These are phyloP conservation scores for Dendropsophus ebraccatus DNA, from an alignment of 2,113 vertebrate species.

Conservation along the genomic window DNA sequence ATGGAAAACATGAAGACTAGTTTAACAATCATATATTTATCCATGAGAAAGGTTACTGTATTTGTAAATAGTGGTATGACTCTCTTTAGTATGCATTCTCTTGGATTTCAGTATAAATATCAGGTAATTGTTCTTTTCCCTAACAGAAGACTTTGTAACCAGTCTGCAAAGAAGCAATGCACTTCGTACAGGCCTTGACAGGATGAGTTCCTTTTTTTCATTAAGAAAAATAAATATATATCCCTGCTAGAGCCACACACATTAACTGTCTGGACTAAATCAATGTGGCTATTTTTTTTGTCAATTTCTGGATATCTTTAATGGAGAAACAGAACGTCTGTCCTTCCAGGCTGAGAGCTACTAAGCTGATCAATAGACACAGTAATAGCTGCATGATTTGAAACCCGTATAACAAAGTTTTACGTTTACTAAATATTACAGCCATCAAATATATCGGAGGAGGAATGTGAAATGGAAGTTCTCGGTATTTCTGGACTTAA, in stretches of 20 bases:
- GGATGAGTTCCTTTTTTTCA: not conserved
- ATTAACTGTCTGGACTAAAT: constrained; percentile 73
- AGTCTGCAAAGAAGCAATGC: not conserved
- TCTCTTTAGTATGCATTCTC: not conserved
- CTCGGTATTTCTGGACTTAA: constrained; percentile 67
- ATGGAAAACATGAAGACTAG: too few species aligned
- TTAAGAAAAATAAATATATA: constrained; percentile 39
- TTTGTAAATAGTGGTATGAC: too few species aligned
- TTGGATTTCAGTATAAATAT: not conserved
- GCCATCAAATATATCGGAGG: constrained; percentile 74
- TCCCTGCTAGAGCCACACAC: constrained; percentile 42
- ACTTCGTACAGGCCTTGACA: not conserved
- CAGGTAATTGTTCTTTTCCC: not conserved
- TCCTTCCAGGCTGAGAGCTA: constrained; percentile 68
- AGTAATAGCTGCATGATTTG: constrained; percentile 76
- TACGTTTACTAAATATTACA: constrained; percentile 70
- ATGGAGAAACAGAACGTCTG: constrained; percentile 66
- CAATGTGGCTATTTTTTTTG: constrained; percentile 78
- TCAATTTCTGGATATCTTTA: constrained; percentile 76
- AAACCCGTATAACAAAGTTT: constrained; percentile 73
- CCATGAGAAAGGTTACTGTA: too few species aligned
- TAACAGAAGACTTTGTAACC: too few species aligned
- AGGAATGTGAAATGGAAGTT: constrained; percentile 68
- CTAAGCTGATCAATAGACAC: constrained; percentile 75
- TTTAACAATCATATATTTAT: too few species aligned